A percentile compares a stretch with the other conserved stretches of the same genome.
phyloP scores from a whole-genome alignment of 1,140 invertebrate genomes.

The Meloidogyne exigua region DNA sequence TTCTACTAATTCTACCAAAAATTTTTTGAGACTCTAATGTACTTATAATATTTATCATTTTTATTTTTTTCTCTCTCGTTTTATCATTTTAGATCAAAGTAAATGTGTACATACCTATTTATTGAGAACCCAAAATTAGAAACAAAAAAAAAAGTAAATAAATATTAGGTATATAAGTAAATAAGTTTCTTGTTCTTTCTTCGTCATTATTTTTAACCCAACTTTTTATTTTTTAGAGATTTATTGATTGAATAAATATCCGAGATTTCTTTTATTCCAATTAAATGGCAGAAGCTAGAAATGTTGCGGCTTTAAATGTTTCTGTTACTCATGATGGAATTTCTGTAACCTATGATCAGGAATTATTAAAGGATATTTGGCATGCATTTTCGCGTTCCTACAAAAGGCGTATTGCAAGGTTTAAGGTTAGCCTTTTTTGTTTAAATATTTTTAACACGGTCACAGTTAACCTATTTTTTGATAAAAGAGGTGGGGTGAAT shows the following conservation, averaged over 20 bases:
- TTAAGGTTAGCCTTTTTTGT: constrained; percentile 70
- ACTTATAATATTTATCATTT: constrained; percentile 4
- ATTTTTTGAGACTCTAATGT: no score
- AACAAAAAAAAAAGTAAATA: no score
- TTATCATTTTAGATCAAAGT: no score
- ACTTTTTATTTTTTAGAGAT: background rate
- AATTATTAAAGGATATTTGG: constrained; percentile 71
- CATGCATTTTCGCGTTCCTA: constrained; percentile 86
- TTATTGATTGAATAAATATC: no score
- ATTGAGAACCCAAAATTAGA: no score
- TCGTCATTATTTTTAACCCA: background rate
- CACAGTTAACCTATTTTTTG: background rate
- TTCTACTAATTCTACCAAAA: no score
- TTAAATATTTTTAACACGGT: constrained; percentile 14
- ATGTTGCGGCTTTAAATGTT: constrained; percentile 90
- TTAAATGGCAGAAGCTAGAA: constrained; percentile 37
- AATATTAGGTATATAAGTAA: background rate
- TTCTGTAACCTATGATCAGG: constrained; percentile 91
- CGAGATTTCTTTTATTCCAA: background rate
- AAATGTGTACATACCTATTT: no score
- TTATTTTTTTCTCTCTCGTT: background rate
- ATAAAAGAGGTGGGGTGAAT: background rate
- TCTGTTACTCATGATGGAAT: constrained; percentile 94
- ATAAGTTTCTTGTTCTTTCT: background rate
- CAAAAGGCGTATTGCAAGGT: constrained; percentile 83